Conservation (phyloP, 2,797 vertebrate genomes). For the Poecile montanus region DNA sequence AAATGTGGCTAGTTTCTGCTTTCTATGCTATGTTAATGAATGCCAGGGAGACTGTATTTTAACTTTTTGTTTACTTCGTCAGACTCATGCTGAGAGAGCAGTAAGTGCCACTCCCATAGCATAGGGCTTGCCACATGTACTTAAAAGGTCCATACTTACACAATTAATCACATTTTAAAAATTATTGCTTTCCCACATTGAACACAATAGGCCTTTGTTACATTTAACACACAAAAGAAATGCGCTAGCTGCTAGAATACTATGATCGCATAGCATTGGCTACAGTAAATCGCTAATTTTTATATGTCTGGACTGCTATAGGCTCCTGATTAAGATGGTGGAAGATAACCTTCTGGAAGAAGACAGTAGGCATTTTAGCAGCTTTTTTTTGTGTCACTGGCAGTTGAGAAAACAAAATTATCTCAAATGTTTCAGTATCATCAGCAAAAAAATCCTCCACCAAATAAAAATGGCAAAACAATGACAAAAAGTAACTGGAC, state of each 20-base stretch:
- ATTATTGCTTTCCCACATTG: slow-evolving; percentile 71
- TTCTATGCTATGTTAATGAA: slow-evolving; percentile 74
- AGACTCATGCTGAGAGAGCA: slow-evolving; percentile 64
- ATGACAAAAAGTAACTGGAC: not conserved
- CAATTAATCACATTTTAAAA: slow-evolving; percentile 69
- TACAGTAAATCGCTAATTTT: slow-evolving; percentile 54
- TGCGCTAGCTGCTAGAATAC: slow-evolving; percentile 50
- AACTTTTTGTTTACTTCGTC: slow-evolving; percentile 73
- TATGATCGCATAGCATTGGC: slow-evolving; percentile 1
- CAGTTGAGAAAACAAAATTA: not conserved
- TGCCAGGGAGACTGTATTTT: slow-evolving; percentile 70
- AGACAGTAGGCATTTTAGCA: not conserved
- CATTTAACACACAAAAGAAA: slow-evolving; percentile 69
- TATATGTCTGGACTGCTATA: slow-evolving; percentile 64
- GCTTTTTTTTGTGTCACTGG: not conserved
- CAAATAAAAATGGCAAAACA: not conserved
- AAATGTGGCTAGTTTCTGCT: slow-evolving; percentile 71
- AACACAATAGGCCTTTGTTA: slow-evolving; percentile 73
- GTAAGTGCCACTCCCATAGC: slow-evolving; percentile 63
- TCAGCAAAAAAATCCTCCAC: not conserved
- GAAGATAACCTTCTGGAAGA: slow-evolving; percentile 20
- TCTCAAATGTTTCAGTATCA: not conserved
- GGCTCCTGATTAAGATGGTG: slow-evolving; percentile 9
- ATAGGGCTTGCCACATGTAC: slow-evolving; percentile 47
- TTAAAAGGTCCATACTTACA: slow-evolving; percentile 65